These are phyloP conservation scores for Pipistrellus nathusii DNA, from an alignment of 2,797 vertebrate species.

Conservation along the genomic window DNA sequence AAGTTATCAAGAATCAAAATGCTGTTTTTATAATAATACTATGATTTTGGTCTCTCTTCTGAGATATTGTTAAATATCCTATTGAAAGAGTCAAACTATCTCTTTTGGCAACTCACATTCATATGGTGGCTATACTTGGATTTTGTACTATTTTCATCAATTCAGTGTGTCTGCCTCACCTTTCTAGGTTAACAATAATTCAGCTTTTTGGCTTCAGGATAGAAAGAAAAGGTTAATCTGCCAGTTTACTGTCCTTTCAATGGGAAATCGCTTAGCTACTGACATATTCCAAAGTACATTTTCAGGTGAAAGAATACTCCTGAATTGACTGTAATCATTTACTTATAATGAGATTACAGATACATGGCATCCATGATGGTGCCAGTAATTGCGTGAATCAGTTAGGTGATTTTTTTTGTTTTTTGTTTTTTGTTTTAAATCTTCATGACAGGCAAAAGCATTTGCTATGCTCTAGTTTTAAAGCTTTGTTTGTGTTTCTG, in stretches of 20 bases:
- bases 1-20: background rate
- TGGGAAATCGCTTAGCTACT: background rate
- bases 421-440: background rate
- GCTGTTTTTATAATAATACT: background rate
- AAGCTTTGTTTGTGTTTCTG: background rate
- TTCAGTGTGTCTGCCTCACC: background rate
- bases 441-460: background rate
- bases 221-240: background rate
- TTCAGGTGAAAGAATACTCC: background rate
- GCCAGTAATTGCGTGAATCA: background rate
- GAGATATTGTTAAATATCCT: background rate
- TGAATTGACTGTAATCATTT: background rate
- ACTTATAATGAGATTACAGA: background rate
- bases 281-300: background rate
- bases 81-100: background rate
- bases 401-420: background rate
- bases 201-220: background rate
- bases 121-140: background rate
- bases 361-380: background rate
- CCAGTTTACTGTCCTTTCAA: background rate
- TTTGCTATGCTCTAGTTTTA: background rate
- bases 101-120: background rate
- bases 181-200: background rate
- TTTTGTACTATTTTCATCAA: background rate
- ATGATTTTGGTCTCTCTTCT: background rate